These are phyloP conservation scores for Drosophila azteca DNA, from an alignment of 1,140 invertebrate species.

Conservation along the genomic window DNA sequence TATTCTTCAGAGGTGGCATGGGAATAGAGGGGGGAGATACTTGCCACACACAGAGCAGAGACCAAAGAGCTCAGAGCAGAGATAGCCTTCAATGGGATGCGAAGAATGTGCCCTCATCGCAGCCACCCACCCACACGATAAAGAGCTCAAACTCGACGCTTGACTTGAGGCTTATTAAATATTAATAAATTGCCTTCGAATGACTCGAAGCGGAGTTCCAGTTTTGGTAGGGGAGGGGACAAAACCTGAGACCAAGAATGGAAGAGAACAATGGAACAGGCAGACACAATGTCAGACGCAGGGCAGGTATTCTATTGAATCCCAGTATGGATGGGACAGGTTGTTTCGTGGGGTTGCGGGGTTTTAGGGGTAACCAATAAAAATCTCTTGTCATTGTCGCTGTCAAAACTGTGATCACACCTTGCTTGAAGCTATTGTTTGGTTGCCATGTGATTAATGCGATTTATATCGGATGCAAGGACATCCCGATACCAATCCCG, in stretches of 20 bases:
- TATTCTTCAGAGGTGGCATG: constrained; percentile 6
- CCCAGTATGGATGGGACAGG: constrained; percentile 33
- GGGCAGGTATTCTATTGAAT: constrained; percentile 50
- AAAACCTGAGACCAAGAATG: constrained; percentile 24
- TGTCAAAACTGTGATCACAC: constrained; percentile 73
- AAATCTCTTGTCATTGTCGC: constrained; percentile 65
- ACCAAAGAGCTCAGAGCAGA: constrained; percentile 7
- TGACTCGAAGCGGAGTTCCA: constrained; percentile 13
- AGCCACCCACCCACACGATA: constrained; percentile 64
- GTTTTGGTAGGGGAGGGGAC: constrained; percentile 11
- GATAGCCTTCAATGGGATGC: constrained; percentile 41
- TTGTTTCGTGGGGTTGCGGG: constrained; percentile 36
- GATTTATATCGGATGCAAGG: constrained; percentile 65
- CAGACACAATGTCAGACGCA: constrained; percentile 57
- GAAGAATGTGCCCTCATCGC: constrained; percentile 55
- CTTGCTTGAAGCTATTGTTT: constrained; percentile 51
- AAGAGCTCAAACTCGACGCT: constrained; percentile 45
- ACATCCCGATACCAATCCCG: constrained; percentile 22
- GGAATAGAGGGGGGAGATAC: background rate
- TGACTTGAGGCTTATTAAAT: constrained; percentile 54
- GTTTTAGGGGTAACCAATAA: constrained; percentile 29
- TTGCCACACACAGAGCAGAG: constrained; percentile 40
- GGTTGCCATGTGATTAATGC: constrained; percentile 61
- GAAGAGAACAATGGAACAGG: constrained; percentile 33
- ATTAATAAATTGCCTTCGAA: constrained; percentile 58